phyloP scores from a whole-genome alignment of 2,797 vertebrate species.

The Pipistrellus nathusii region DNA sequence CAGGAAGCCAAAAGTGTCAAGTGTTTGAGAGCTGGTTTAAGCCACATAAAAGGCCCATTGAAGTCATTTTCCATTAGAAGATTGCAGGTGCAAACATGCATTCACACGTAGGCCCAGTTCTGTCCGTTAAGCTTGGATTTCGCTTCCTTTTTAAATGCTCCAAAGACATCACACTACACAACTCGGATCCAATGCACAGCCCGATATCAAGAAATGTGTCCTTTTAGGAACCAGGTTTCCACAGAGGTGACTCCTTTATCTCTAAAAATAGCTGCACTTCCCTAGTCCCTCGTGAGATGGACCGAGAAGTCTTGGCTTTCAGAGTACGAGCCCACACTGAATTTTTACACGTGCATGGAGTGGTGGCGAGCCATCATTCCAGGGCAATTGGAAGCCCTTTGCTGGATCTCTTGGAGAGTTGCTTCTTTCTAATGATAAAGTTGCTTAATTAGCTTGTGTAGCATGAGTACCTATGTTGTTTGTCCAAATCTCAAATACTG shows the following conservation, averaged over 20 bases:
- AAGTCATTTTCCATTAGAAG: conserved; percentile 54
- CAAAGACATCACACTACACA: background rate
- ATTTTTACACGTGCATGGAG: background rate
- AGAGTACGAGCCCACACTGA: background rate
- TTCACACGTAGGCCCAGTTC: background rate
- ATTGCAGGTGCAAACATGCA: background rate
- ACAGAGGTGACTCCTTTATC: conserved; percentile 1
- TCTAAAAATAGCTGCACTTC: background rate
- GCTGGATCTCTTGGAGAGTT: background rate
- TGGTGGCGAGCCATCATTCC: background rate
- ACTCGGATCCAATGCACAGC: background rate
- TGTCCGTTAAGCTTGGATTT: background rate
- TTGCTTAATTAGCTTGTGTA: background rate
- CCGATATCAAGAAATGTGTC: background rate
- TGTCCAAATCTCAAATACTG: background rate
- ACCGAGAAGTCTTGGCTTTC: background rate
- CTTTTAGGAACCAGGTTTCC: background rate
- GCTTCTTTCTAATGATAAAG: background rate
- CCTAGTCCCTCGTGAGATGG: background rate
- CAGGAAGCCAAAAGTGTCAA: background rate
- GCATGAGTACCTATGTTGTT: background rate
- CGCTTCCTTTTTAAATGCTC: conserved; percentile 21
- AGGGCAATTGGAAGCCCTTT: background rate
- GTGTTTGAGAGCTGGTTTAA: conserved; percentile 38
- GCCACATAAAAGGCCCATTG: background rate